Evolutionary conservation across 2,797 vertebrate species (phyloP).

Genomic region (Coregonus suidteri): DNA sequence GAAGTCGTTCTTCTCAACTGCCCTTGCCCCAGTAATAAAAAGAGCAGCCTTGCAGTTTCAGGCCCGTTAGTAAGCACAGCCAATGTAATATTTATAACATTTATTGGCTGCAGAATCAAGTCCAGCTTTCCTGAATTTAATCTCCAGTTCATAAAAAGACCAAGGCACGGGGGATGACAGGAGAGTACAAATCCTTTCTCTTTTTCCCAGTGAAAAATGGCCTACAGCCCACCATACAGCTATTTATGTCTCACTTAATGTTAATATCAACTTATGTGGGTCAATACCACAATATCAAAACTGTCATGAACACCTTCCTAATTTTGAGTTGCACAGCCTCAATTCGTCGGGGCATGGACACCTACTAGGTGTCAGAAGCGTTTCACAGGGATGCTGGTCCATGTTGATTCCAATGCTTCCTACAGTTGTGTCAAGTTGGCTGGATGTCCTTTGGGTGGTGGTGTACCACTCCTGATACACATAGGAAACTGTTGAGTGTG

Average conservation of each 20-base stretch:
- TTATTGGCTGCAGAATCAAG: conserved; percentile 53
- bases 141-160: conserved; percentile 45
- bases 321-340: too few species aligned
- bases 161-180: conserved; percentile 29
- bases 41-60: conserved; percentile 26
- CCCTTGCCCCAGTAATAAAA: not conserved
- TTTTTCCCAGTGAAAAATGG: conserved; percentile 31
- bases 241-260: conserved; percentile 45
- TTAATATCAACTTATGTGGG: conserved; percentile 24
- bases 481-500: too few species aligned
- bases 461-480: too few species aligned
- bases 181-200: conserved; percentile 50
- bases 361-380: too few species aligned
- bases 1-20: not conserved
- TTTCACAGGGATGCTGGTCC: too few species aligned
- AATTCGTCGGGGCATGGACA: too few species aligned
- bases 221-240: conserved; percentile 20
- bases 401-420: too few species aligned
- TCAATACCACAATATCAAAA: conserved; percentile 5
- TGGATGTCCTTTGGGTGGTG: too few species aligned
- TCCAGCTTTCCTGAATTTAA: conserved; percentile 51
- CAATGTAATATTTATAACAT: conserved; percentile 54
- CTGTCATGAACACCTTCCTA: not conserved
- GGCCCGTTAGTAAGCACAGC: conserved; percentile 25
- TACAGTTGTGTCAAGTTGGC: too few species aligned